phyloP scores from a whole-genome alignment of 2,888 invertebrate genomes.

The Halocaridina rubra region DNA sequence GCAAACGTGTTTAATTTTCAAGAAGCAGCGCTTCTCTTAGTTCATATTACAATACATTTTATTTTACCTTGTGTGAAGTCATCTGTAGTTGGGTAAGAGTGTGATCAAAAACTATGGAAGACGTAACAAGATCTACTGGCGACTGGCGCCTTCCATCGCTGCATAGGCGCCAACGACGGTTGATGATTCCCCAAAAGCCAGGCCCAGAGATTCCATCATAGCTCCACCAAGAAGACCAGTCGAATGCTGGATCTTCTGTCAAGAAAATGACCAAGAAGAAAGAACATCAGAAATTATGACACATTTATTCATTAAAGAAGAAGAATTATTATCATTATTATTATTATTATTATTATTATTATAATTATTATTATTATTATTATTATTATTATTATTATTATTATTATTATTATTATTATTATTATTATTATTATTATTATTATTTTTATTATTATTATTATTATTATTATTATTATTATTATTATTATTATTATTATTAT shows the following conservation, averaged over 20 bases:
- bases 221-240: conserved; percentile 63
- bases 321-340: not conserved
- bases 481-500: no score
- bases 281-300: not conserved
- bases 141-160: conserved; percentile 52
- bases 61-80: conserved; percentile 27
- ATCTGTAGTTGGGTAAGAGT: conserved; percentile 23
- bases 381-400: no score
- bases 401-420: no score
- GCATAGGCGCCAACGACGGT: conserved; percentile 42
- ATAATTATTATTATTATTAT: not conserved
- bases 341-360: not conserved
- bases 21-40: no score
- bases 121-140: conserved; percentile 44
- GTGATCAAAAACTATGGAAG: conserved; percentile 57
- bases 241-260: conserved; percentile 34
- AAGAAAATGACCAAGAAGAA: not conserved
- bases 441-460: no score
- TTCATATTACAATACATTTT: no score
- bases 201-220: conserved; percentile 57
- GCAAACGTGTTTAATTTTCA: no score
- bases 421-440: no score
- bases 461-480: no score
- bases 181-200: conserved; percentile 51
- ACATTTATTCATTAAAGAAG: not conserved